Conservation (phyloP, 2,113 vertebrate species). For the Mesitornis unicolor region DNA sequence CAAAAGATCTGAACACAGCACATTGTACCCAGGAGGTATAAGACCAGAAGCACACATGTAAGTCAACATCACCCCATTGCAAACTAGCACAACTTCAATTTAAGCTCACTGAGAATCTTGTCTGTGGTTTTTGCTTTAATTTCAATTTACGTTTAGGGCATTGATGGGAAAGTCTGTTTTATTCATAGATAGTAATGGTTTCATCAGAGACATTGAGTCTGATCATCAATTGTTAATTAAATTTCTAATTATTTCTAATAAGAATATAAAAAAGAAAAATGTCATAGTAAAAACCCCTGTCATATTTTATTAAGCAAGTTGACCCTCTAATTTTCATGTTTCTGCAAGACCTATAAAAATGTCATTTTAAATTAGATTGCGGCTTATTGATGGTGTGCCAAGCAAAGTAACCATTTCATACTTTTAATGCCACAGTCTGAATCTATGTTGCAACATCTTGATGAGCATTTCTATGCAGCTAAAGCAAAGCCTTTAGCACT, state of each 20-base stretch:
- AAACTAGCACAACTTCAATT: neutral
- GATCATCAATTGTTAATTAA: conserved; percentile 39
- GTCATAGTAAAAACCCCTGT: neutral
- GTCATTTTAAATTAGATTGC: neutral
- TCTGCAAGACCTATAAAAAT: conserved; percentile 29
- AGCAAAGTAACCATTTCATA: neutral
- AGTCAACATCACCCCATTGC: neutral
- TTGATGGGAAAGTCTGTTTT: neutral
- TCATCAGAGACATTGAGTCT: neutral
- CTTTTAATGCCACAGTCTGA: neutral
- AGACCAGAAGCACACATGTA: neutral
- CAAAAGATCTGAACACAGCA: neutral
- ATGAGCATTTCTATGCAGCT: neutral
- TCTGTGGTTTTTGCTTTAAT: neutral
- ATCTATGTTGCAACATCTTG: neutral
- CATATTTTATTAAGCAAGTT: conserved; percentile 37
- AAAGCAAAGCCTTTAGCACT: neutral
- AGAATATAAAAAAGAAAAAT: conserved; percentile 29
- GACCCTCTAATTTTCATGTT: conserved; percentile 10
- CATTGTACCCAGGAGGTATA: neutral
- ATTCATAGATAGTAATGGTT: neutral
- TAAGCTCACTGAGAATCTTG: neutral
- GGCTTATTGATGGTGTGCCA: neutral
- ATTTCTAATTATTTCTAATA: conserved; percentile 29
- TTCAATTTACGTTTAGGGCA: neutral